Evolutionary conservation across 2,797 vertebrate species (phyloP), one percentile per base, ranked within the genome.

Genomic region (Chrosomus eos): DNA sequence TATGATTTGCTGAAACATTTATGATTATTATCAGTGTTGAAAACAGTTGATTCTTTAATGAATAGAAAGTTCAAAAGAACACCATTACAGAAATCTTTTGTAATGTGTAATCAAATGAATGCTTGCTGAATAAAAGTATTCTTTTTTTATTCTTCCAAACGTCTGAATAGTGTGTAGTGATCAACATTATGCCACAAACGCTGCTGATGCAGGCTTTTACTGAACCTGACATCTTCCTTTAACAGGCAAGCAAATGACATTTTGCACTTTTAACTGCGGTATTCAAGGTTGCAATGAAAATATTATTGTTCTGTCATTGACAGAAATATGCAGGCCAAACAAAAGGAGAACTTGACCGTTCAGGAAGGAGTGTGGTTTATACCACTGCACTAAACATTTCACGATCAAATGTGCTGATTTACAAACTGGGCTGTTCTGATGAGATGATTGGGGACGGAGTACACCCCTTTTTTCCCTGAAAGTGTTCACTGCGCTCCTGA

Each of bases 381-480:
- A 58, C 62, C 81, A 70, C 84, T 45, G 80, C 85, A 82, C 84
- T 85, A 87, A 88, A 85, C 76, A 85, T 88, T 88, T 81, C 75
- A 66, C 4, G 28, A 81, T 86, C 79, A 73, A 45, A 82, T 87
- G 85, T 76, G 78, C 58, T 88, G 82, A 87, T 86, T 90, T 87
- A 88, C 76, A 86, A 83, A 87, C 75, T 60, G 80, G 66, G 28
- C 7, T 28, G 19, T n/a, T 74, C 72, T 45, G 60, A 78, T 76
- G 38, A 82, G 48, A 73, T 38, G 74, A 86, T 76, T 31, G n/a
- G 58, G 33, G 43, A 48, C 53, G 18, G 23, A 78, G 71, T 84
- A 71, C 81, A 81, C 80, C 71, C 43, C 79, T 51, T 73, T 74
- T 48, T 68, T 26, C 45, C 62, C 78, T 45, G n/a, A 16, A 60